phyloP scores from a whole-genome alignment of 2,113 vertebrate genomes.

The Sclerurus mexicanus region DNA sequence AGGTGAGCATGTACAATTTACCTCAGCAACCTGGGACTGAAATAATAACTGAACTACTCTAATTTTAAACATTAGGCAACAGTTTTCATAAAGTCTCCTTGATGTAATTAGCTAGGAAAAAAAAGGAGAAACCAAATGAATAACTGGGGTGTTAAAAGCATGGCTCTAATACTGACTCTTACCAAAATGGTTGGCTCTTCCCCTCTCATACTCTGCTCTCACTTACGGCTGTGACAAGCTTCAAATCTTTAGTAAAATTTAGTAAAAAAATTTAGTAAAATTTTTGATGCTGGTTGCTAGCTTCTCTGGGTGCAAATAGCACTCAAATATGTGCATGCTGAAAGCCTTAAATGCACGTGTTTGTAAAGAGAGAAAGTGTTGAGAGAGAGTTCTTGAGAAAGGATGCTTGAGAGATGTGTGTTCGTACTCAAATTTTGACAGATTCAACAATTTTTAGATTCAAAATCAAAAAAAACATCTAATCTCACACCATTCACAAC shows the following conservation, averaged over 20 bases:
- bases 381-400: neutral
- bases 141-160: neutral
- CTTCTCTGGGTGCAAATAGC: neutral
- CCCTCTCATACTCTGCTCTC: neutral
- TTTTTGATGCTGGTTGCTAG: neutral
- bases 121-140: neutral
- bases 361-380: neutral
- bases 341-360: neutral
- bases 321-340: neutral
- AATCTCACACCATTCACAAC: neutral
- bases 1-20: slow-evolving; percentile 14
- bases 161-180: neutral
- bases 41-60: neutral
- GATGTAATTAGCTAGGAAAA: neutral
- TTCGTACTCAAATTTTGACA: neutral
- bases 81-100: neutral
- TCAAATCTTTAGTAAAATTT: neutral
- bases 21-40: slow-evolving; percentile 6
- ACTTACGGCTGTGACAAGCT: neutral
- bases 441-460: neutral
- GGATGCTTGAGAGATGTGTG: fast-evolving
- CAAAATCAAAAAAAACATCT: neutral
- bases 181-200: neutral
- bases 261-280: neutral
- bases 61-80: neutral